Evolutionary conservation across 2,888 invertebrate genomes (phyloP), one percentile per base, ranked within the genome.

Genomic region (Dolichopus griseipennis): DNA sequence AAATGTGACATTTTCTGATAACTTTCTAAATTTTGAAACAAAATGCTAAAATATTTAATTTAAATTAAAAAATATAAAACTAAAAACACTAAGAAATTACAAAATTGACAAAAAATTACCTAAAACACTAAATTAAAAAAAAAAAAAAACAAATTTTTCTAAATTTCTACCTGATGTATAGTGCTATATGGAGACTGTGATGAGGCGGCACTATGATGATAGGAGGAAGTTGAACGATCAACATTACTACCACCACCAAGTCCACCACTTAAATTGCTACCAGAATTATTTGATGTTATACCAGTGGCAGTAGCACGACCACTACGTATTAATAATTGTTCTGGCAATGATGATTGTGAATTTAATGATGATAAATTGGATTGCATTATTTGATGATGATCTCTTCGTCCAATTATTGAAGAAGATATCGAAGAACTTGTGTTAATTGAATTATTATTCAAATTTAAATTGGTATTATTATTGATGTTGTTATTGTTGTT

Each of bases 121-220:
- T 21, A 64, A 27, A 15, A 7, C 22, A 64, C 20, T 12, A 52
- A 52, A 15, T 52, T 52, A 18, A 52, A 52, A 12, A 63, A 63
- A 61, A 12, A 63, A 63, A 63, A 27, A 2, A 27, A 27, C 27
- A 27, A 6, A 27, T 4, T 27, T 27, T 27, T 63, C 63, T 63
- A 63, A 63, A 71, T 68, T 73, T 72, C 73, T 79, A 79, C 79
- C 79, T 79, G 79, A 76, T 79, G 79, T 65, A 69, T 67, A 69
- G 70, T 70, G 75, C 76, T 77, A 78, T 76, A 78, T 70, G 74
- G 73, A 72, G 75, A 72, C 70, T 75, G 75, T 72, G 74, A 75
- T 67, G 72, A 70, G 67, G 73, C 70, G 66, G 68, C 71, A 68
- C 72, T 65, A 52, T 52, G 52, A 52, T 52, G n/a, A n/a, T 15